phyloP scores from a whole-genome alignment of 2,113 vertebrate species.

The Psittacula cyanocephala region DNA sequence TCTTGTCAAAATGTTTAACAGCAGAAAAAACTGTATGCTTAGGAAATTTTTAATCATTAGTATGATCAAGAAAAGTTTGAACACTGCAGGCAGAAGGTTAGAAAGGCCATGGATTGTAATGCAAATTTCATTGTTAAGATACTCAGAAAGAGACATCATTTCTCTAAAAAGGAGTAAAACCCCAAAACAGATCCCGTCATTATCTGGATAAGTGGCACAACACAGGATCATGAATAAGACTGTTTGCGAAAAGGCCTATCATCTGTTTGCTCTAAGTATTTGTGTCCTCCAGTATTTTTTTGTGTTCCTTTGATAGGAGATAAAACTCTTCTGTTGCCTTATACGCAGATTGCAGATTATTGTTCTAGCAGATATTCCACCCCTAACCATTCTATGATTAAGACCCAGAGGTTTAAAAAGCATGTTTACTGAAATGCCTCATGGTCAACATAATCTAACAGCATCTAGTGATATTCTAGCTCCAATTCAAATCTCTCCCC shows the following conservation, averaged over 20 bases:
- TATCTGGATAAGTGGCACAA: neutral
- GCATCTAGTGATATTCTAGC: neutral
- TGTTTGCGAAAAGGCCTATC: neutral
- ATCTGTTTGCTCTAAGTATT: neutral
- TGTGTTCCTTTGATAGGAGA: neutral
- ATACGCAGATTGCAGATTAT: neutral
- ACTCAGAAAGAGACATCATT: neutral
- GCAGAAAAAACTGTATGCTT: neutral
- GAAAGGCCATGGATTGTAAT: slow-evolving; percentile 24
- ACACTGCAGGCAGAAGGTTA: neutral
- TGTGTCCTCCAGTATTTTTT: neutral
- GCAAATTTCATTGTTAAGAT: slow-evolving; percentile 8
- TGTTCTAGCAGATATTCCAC: neutral
- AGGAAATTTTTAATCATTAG: slow-evolving; percentile 9
- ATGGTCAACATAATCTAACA: neutral
- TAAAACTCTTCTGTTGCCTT: neutral
- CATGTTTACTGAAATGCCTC: neutral
- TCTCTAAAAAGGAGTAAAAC: neutral
- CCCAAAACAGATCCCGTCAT: neutral
- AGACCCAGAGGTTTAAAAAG: neutral
- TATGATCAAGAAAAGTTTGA: neutral
- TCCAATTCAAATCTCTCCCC: neutral
- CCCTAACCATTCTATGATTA: neutral
- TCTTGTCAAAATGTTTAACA: neutral
- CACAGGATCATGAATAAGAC: neutral